Evolutionary conservation across 2,113 vertebrate genomes (phyloP).

Genomic region (Ochotona princeps): DNA sequence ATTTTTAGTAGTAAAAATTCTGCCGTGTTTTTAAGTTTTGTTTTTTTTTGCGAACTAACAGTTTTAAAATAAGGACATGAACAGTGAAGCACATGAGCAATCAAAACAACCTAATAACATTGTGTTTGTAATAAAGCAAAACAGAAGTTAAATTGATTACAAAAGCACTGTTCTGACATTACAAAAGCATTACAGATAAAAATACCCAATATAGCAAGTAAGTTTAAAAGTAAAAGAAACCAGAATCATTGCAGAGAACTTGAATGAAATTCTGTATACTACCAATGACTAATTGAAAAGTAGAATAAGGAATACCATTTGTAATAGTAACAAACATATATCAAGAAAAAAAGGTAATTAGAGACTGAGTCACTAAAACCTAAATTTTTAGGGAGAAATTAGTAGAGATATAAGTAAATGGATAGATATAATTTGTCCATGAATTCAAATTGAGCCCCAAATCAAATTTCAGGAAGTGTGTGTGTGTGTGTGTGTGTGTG

Average conservation of each 20-base stretch:
- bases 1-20: slow-evolving; percentile 36
- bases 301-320: background rate
- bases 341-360: background rate
- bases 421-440: background rate
- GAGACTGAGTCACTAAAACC: background rate
- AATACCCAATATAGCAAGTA: background rate
- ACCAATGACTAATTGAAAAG: background rate
- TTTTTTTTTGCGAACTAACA: background rate
- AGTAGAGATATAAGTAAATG: background rate
- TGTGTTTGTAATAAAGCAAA: background rate
- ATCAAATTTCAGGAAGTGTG: background rate
- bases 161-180: background rate
- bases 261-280: background rate
- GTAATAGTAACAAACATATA: background rate
- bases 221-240: background rate
- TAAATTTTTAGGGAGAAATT: slow-evolving; percentile 27
- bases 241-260: background rate
- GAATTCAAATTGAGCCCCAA: slow-evolving; percentile 1
- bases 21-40: background rate
- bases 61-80: slow-evolving; percentile 5
- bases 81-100: background rate
- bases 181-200: background rate
- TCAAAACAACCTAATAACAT: background rate
- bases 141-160: background rate
- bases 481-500: background rate